Evolutionary conservation across 2,888 invertebrate genomes (phyloP), one percentile per base, ranked within the genome.

Genomic region (Volucella inanis): DNA sequence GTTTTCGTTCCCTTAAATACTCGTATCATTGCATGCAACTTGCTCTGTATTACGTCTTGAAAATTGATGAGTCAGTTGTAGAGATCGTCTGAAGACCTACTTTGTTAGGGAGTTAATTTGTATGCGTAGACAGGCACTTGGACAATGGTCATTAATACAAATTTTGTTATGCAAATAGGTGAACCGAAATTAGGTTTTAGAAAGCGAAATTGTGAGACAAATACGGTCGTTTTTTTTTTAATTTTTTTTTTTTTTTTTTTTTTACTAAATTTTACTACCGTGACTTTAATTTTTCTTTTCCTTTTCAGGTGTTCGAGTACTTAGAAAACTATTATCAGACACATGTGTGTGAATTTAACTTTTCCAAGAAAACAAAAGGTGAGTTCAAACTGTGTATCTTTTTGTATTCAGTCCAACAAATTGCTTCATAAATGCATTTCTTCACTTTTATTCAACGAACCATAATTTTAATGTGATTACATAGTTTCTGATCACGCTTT

Each of bases 331-430:
- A 31, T 31, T 31, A 49, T 38, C n/a, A 45, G 6, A 31, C 6
- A 31, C 6, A 31, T 6, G 31, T 31, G 31, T 22, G 39, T 49
- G 64, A 38, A 39, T 10, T 18, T 10, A 59, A 49, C 15, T 22
- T n/a, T 57, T 70, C 57, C 11, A 70, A 41, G 77, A 38, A 77
- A 77, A 70, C 61, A 62, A 77, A 70, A 77, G 77, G 77, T 77
- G 12, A 68, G 57, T 70, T 9, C 9, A 8, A 45, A 15, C 38
- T 55, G 38, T 55, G 10, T 54, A 12, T 54, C 22, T 54, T 54
- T 3, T 10, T 55, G 31, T 6, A 0, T 31, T 6, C 31, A 31
- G 31, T 31, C 31, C 6, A 4, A 31, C 6, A 31, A 31, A 6
- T 6, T 31, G 18, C 18, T 22, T 2, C 18, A 22, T 22, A 22